phyloP scores from a whole-genome alignment of 2,113 vertebrate genomes.

The Cyanoramphus novaezelandiae region DNA sequence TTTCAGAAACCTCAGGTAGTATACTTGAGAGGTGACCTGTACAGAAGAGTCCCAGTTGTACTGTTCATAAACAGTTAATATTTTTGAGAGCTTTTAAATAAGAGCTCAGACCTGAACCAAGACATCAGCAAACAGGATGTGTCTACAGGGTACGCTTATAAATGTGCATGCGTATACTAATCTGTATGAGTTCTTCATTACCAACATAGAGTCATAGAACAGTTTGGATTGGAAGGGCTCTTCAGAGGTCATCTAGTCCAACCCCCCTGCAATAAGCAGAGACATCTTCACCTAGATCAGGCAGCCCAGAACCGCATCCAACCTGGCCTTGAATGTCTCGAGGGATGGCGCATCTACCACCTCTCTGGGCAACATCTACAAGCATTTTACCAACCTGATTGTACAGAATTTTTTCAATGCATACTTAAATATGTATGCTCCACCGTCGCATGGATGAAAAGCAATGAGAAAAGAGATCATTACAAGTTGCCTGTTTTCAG shows the following conservation, averaged over 20 bases:
- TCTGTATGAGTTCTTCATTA: background rate
- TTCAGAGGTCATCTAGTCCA: background rate
- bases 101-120: background rate
- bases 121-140: background rate
- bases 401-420: background rate
- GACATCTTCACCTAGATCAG: background rate
- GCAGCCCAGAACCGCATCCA: background rate
- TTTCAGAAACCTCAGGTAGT: background rate
- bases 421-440: background rate
- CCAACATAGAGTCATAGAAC: background rate
- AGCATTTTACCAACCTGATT: background rate
- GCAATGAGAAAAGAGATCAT: background rate
- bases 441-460: background rate
- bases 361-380: background rate
- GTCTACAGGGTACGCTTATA: background rate
- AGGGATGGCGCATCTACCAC: background rate
- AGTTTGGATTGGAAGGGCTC: background rate
- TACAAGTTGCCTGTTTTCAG: background rate
- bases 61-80: background rate
- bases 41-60: background rate
- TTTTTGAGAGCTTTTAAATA: background rate
- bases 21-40: background rate
- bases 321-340: background rate
- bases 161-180: background rate
- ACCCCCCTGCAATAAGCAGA: background rate